Evolutionary conservation across 2,797 vertebrate species (phyloP), one percentile per base, ranked within the genome.

Genomic region (Bovichtus variegatus): DNA sequence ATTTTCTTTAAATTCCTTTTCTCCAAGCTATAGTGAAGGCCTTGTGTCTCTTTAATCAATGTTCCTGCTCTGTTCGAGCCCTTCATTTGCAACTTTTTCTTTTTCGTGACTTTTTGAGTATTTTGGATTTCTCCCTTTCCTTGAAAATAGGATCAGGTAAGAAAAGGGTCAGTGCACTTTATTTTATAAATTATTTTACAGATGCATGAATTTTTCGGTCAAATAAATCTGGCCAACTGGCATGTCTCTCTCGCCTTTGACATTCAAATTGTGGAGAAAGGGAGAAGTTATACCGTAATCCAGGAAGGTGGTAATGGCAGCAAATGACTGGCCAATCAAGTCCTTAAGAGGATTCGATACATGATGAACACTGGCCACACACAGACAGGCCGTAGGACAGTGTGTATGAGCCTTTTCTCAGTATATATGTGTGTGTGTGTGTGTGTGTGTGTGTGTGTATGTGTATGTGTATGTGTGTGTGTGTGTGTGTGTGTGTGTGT

Each of bases 391-490:
- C 31, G 9, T 10, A 50, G 23, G 54, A 59, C 73, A n/a, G n/a
- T n/a, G n/a, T n/a, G 67, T 53, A 2, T 70, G 31, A 64, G 59
- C 15, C 57, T 67, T 80, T 71, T 62, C 68, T 55, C 41, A 21
- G 76, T 51, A 59, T 67, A 61, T 73, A 71, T 76, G 68, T 73
- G 72, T 78, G 65, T 54, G 72, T 66, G 36, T 49, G 19, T 44
- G 59, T 62, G n/a, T n/a, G n/a, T n/a, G n/a, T n/a, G n/a, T n/a
- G n/a, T n/a, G n/a, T n/a, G n/a, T n/a, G n/a, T n/a, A n/a, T n/a
- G n/a, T n/a, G n/a, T n/a, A n/a, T n/a, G n/a, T n/a, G n/a, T n/a
- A n/a, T n/a, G n/a, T n/a, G n/a, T n/a, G n/a, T n/a, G n/a, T n/a
- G n/a, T n/a, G 29, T 29, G 29, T 29, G 67, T 53, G 2, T 70